Conservation (phyloP, 2,888 invertebrate genomes). For the Pandemis corylana region DNA sequence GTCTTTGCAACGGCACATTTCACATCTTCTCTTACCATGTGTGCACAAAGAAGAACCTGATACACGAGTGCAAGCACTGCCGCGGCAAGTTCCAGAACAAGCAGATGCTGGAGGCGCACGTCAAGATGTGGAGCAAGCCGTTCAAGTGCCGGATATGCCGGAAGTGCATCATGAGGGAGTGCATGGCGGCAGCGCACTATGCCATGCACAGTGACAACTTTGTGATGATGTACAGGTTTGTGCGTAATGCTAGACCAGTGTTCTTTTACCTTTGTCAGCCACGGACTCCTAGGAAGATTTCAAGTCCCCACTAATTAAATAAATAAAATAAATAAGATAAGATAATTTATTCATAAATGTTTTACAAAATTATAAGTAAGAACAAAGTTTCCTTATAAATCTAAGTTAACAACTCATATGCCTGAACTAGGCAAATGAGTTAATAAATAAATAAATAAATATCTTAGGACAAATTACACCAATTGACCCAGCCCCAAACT, state of each 20-base stretch:
- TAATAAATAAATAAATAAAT: too few species aligned
- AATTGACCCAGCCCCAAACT: too few species aligned
- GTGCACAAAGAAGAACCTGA: conserved; percentile 44
- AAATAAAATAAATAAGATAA: too few species aligned
- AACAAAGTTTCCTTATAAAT: too few species aligned
- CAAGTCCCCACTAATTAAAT: too few species aligned
- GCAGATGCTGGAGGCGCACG: conserved; percentile 43
- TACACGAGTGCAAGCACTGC: conserved; percentile 49
- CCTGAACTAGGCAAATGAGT: too few species aligned
- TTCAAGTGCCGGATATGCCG: conserved; percentile 53
- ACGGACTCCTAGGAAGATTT: too few species aligned
- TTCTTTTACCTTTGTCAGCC: too few species aligned
- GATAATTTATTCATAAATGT: too few species aligned
- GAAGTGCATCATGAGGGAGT: conserved; percentile 41
- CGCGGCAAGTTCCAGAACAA: conserved; percentile 48
- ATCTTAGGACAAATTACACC: too few species aligned
- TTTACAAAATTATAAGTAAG: too few species aligned
- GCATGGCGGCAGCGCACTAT: conserved; percentile 57
- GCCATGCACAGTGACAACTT: conserved; percentile 53
- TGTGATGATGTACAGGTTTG: conserved; percentile 52
- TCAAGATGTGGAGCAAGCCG: rapidly evolving
- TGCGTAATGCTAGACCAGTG: neutral
- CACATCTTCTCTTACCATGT: conserved; percentile 43
- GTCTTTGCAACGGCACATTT: conserved; percentile 35
- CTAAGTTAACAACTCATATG: too few species aligned